Percentiles rank a stretch among this genome's conserved stretches.
phyloP scores from a whole-genome alignment of 2,888 invertebrate genomes.

The Scotopteryx bipunctaria region DNA sequence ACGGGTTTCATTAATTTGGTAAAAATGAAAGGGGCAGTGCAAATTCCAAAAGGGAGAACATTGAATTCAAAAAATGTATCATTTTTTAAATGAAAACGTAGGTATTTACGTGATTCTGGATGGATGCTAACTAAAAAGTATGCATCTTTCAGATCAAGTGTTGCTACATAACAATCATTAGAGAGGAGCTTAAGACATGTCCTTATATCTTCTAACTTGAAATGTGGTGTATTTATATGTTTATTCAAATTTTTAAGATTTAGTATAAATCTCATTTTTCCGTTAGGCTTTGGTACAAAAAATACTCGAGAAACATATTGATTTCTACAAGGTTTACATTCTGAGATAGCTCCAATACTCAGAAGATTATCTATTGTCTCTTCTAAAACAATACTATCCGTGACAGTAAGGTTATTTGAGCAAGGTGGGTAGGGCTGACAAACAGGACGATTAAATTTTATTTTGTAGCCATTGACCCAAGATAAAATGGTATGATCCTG shows the following conservation, averaged over 20 bases:
- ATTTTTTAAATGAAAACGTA: background rate
- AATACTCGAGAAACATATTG: background rate
- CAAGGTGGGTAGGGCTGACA: background rate
- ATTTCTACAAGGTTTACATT: background rate
- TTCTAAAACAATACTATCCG: background rate
- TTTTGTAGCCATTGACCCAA: background rate
- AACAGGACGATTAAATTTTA: background rate
- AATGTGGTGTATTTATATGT: background rate
- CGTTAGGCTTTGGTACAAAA: background rate
- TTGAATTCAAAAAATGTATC: constrained; percentile 16
- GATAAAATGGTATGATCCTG: background rate
- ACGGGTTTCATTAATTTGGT: constrained; percentile 30
- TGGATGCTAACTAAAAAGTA: background rate
- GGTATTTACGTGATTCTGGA: background rate
- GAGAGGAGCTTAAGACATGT: background rate
- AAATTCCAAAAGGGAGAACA: constrained; percentile 19
- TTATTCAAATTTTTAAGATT: background rate
- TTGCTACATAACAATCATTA: background rate
- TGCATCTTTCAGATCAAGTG: background rate
- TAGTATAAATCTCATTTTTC: background rate
- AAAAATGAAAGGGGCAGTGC: constrained; percentile 23
- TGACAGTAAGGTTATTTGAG: background rate
- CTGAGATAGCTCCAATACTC: background rate
- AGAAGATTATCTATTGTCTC: background rate
- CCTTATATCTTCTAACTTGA: background rate